These are phyloP conservation scores for Brachionus calyciflorus DNA, from an alignment of 1,140 invertebrate species.

Conservation along the genomic window DNA sequence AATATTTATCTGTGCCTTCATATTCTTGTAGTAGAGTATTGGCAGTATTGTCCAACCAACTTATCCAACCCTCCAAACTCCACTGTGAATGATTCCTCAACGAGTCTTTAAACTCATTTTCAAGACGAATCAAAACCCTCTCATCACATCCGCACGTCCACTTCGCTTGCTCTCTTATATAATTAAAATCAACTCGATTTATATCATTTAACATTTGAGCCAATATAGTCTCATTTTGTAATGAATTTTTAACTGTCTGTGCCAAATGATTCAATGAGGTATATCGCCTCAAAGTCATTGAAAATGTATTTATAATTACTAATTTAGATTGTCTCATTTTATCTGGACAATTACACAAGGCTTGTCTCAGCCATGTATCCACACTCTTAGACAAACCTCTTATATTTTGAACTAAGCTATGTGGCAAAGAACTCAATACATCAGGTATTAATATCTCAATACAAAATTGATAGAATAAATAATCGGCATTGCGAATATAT, in stretches of 20 bases:
- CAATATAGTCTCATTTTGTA: slow-evolving; percentile 92
- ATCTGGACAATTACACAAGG: slow-evolving; percentile 79
- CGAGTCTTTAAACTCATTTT: slow-evolving; percentile 88
- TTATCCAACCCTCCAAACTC: slow-evolving; percentile 81
- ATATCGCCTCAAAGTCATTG: slow-evolving; percentile 88
- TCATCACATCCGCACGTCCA: slow-evolving; percentile 96
- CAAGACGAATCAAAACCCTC: slow-evolving; percentile 76
- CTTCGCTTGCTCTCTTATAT: slow-evolving; percentile 81
- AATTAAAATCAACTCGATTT: slow-evolving; percentile 93
- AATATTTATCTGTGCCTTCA: slow-evolving; percentile 66
- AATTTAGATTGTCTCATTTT: slow-evolving; percentile 80
- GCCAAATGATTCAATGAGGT: slow-evolving; percentile 98
- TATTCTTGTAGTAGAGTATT: slow-evolving; percentile 69
- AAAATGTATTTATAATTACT: slow-evolving; percentile 80
- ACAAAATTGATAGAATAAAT: slow-evolving; percentile 89
- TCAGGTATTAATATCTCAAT: slow-evolving; percentile 93
- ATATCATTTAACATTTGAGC: slow-evolving; percentile 94
- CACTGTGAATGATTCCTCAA: slow-evolving; percentile 82
- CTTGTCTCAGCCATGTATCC: slow-evolving; percentile 79
- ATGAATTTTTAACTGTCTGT: slow-evolving; percentile 86
- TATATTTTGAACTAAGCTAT: slow-evolving; percentile 77
- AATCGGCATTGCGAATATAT: slow-evolving; percentile 77
- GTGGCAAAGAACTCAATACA: slow-evolving; percentile 85
- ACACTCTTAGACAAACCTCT: slow-evolving; percentile 87
- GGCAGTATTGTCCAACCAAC: slow-evolving; percentile 88